A percentile compares a stretch with the other conserved stretches of the same genome.
Conservation (phyloP, 2,888 invertebrate genomes). For the Platypus cylindrus region DNA sequence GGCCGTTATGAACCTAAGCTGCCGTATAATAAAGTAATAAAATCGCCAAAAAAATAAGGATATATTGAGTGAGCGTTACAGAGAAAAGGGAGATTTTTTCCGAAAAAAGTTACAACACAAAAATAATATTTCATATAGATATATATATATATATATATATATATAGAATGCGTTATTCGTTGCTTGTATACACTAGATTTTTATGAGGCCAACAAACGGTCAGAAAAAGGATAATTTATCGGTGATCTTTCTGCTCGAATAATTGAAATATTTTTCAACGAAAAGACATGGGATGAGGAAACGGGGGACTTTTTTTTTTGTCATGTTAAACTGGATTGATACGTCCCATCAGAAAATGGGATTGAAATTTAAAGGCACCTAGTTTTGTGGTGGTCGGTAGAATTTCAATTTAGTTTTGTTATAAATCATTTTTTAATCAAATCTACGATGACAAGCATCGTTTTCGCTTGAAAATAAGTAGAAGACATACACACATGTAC, state of each 20-base stretch:
- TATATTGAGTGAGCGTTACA: slow-evolving; percentile 37
- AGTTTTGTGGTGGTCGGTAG: too few relatives aligned
- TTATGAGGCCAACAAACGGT: slow-evolving; percentile 14
- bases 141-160: slow-evolving; percentile 35
- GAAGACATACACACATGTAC: too few relatives aligned
- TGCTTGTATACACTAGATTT: slow-evolving; percentile 20
- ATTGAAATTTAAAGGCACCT: too few relatives aligned
- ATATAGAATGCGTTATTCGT: slow-evolving; percentile 28
- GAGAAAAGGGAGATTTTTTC: too few relatives aligned
- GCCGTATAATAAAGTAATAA: slow-evolving; percentile 39
- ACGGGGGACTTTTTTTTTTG: slow-evolving; percentile 29
- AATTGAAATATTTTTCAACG: slow-evolving; percentile 37
- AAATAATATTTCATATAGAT: slow-evolving; percentile 35
- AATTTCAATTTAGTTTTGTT: too few relatives aligned
- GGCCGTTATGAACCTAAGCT: slow-evolving; percentile 34
- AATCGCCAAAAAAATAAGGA: slow-evolving; percentile 39
- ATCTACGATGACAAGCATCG: too few relatives aligned
- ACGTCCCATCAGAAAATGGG: too few relatives aligned
- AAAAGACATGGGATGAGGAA: too few relatives aligned
- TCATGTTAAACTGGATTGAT: slow-evolving; percentile 34
- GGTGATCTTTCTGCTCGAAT: slow-evolving; percentile 27
- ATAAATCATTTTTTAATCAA: too few relatives aligned
- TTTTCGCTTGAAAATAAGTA: too few relatives aligned
- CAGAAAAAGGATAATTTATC: slow-evolving; percentile 31
- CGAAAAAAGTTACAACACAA: slow-evolving; percentile 32